Conservation (phyloP, 37 sponge, comb jelly and placozoan genomes). For the Agelas oroides region DNA sequence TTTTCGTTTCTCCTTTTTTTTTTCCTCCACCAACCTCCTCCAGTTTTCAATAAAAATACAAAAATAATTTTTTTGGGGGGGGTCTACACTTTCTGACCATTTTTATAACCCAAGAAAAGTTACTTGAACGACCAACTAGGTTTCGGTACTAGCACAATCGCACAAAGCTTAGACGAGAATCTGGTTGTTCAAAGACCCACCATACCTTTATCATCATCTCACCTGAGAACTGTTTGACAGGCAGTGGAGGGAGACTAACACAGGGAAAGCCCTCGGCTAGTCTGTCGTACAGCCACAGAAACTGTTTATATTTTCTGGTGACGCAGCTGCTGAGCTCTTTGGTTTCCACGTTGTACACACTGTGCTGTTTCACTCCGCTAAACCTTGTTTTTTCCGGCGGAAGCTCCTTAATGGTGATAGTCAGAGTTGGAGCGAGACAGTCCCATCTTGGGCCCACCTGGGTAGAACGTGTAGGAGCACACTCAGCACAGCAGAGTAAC, state of each 20-base stretch:
- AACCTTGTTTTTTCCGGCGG: neutral
- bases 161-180: too few species aligned
- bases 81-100: too few species aligned
- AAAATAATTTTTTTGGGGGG: too few species aligned
- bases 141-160: too few species aligned
- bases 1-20: neutral
- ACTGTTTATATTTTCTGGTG: constrained; percentile 80
- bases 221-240: constrained; percentile 82
- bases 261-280: constrained; percentile 85
- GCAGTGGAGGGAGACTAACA: constrained; percentile 80
- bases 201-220: neutral
- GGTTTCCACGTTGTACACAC: constrained; percentile 66
- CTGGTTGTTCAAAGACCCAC: too few species aligned
- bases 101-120: too few species aligned
- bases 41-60: too few species aligned
- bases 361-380: constrained; percentile 53
- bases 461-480: too few species aligned
- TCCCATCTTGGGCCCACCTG: constrained; percentile 84
- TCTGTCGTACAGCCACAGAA: constrained; percentile 83
- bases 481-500: too few species aligned
- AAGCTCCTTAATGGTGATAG: constrained; percentile 36
- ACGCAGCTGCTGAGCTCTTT: constrained; percentile 58
- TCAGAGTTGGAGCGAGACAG: constrained; percentile 8
- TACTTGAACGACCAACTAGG: too few species aligned
- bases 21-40: neutral